Base-by-base conservation (phyloP, 2,113 vertebrate genomes). In the Hiodon alosoides region DNA sequence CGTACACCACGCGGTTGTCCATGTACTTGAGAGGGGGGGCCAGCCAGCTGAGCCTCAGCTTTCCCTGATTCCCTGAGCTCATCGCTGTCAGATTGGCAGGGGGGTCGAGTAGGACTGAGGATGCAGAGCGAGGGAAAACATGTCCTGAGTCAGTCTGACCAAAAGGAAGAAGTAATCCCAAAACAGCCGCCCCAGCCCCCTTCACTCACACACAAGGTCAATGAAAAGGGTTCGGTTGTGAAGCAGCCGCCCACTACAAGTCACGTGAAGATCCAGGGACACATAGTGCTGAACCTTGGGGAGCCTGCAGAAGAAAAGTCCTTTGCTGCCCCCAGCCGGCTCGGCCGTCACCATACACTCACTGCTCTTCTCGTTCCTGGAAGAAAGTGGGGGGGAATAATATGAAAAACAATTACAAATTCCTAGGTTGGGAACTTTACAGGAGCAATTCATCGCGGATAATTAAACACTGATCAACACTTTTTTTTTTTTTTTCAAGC, bases 31-130 rank as follows among this genome's bases (percentile, higher is more conserved):
- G 79, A 0, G 77, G 65, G 0, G 93, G 92, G 0, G 88, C 86
- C 55, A 88, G 73, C 94, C 94, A 95, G 79, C 81, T 89, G 76
- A 94, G 85, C 0, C 87, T 83, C 72, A 94, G 81, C 81, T 93
- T 90, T 13, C 87, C 83, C 13, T 83, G 79, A 53, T 90, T 84
- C 0, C 83, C 89, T 0, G 84, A 86, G 52, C 46, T 79, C 51
- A 64, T 86, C 10, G 90, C 90, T 0, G 81, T 89, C 79, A 95
- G 84, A 17, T 92, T 93, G 2, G 80, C 52, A 0, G 93, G 94
- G 5, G 94, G 92, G 69, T 94, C 92, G 75, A 94, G 82, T 13
- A 95, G 83, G 81, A 94, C 94, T 96, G 80, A 1, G 1, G 50
- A 69, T 6, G 75, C 1, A 67, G 64, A 60, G 11, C 48, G 2